A percentile compares a stretch with the other conserved stretches of the same genome.
phyloP scores from a whole-genome alignment of 2,113 vertebrate species.

The Condylura cristata region DNA sequence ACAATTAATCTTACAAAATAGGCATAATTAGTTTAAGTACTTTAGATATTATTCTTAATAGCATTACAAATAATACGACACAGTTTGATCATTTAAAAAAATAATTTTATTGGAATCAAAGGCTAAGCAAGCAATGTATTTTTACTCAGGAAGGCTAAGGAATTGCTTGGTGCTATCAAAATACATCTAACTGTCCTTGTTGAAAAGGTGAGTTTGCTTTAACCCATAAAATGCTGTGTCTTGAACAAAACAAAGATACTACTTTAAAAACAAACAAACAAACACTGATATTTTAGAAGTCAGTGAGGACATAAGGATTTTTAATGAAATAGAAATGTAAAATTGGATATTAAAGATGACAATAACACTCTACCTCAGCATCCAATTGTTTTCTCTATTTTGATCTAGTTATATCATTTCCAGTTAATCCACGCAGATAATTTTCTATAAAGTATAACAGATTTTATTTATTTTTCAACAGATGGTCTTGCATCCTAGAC shows the following conservation, averaged over 20 bases:
- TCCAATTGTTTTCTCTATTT: background rate
- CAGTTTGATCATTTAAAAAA: constrained; percentile 82
- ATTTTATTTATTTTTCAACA: background rate
- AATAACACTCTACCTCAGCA: background rate
- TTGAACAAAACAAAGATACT: background rate
- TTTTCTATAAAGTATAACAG: background rate
- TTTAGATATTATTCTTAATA: constrained; percentile 88
- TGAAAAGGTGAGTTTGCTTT: background rate
- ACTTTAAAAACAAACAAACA: background rate
- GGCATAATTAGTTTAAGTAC: constrained; percentile 90
- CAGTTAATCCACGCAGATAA: background rate
- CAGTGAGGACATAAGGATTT: background rate
- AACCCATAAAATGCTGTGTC: background rate
- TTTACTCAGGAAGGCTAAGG: background rate
- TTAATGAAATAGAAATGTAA: background rate
- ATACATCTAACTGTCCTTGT: constrained; percentile 11
- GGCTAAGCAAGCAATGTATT: background rate
- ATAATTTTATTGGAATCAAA: constrained; percentile 58
- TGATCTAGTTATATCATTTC: background rate
- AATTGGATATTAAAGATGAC: background rate
- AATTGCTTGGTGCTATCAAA: constrained; percentile 29
- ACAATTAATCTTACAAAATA: constrained; percentile 92
- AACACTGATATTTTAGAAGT: background rate
- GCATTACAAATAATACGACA: constrained; percentile 83
- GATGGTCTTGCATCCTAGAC: background rate